These are phyloP conservation scores for Eupithecia abbreviata DNA, from an alignment of 2,888 invertebrate species.

Conservation along the genomic window DNA sequence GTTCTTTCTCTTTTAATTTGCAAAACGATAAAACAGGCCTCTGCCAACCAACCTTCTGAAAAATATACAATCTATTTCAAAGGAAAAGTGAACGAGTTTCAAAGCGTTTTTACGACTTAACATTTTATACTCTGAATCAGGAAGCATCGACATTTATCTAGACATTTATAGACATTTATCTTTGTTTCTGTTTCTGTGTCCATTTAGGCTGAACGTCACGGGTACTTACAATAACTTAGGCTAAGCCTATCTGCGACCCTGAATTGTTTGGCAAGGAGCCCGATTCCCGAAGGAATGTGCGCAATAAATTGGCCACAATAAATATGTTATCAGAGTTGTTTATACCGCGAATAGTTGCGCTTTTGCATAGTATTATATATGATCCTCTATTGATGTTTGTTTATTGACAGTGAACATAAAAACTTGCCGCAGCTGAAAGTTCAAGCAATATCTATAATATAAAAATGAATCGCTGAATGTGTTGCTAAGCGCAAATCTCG, in stretches of 20 bases:
- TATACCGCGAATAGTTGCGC: slow-evolving; percentile 34
- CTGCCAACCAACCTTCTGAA: background rate
- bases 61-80: background rate
- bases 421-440: background rate
- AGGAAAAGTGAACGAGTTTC: background rate
- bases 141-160: slow-evolving; percentile 2
- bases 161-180: slow-evolving; percentile 5
- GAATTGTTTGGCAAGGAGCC: slow-evolving; percentile 42
- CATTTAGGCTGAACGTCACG: slow-evolving; percentile 33
- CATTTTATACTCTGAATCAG: background rate
- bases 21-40: background rate
- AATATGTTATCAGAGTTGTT: slow-evolving; percentile 41
- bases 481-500: no score
- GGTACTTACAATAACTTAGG: slow-evolving; percentile 43
- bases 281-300: slow-evolving; percentile 37
- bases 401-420: slow-evolving; percentile 21
- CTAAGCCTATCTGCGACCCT: slow-evolving; percentile 42
- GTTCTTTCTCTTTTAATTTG: slow-evolving; percentile 1
- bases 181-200: slow-evolving; percentile 22
- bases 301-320: slow-evolving; percentile 43
- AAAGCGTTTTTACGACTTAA: background rate
- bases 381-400: slow-evolving; percentile 11
- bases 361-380: slow-evolving; percentile 34
- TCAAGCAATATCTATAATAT: background rate
- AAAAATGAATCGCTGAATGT: no score